Percentiles rank a stretch among this genome's conserved stretches.
These are phyloP conservation scores for Sebastes minor DNA, from an alignment of 2,797 vertebrate genomes.

Conservation along the genomic window DNA sequence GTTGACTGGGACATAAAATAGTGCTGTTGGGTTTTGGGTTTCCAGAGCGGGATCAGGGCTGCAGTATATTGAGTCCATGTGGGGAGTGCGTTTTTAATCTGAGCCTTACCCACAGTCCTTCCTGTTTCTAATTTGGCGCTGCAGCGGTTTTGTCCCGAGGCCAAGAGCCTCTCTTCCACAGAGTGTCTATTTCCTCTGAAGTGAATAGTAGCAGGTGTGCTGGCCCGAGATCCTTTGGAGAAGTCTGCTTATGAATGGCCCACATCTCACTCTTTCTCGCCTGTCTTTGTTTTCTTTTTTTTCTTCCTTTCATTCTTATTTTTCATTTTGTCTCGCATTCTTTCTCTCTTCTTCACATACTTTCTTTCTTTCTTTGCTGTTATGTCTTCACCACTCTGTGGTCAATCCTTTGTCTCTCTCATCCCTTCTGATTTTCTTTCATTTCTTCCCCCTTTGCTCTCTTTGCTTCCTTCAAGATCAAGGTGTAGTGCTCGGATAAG, in stretches of 20 bases:
- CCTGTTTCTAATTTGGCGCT: conserved; percentile 90
- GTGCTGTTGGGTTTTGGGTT: conserved; percentile 86
- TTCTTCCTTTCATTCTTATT: conserved; percentile 64
- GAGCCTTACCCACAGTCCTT: conserved; percentile 86
- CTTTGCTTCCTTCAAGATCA: conserved; percentile 61
- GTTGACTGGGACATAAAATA: conserved; percentile 87
- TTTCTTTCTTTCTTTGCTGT: conserved; percentile 63
- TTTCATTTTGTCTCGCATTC: conserved; percentile 60
- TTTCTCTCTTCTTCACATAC: conserved; percentile 54
- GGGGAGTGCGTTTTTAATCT: conserved; percentile 88
- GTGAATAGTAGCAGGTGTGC: conserved; percentile 90
- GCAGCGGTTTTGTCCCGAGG: conserved; percentile 86
- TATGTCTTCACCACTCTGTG: conserved; percentile 69
- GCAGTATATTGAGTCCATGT: conserved; percentile 88
- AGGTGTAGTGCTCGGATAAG: conserved; percentile 58
- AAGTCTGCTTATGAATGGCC: conserved; percentile 83
- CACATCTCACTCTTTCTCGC: conserved; percentile 75
- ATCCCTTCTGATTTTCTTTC: conserved; percentile 48
- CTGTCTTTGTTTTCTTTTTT: conserved; percentile 67
- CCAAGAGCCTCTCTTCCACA: conserved; percentile 87
- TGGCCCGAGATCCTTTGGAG: conserved; percentile 78
- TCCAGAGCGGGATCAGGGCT: conserved; percentile 83
- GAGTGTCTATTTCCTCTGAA: conserved; percentile 89
- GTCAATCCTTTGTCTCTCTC: conserved; percentile 60
- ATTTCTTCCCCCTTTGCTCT: conserved; percentile 38